Base-by-base conservation (phyloP, 1,140 invertebrate genomes). In the Drosophila dunni region DNA sequence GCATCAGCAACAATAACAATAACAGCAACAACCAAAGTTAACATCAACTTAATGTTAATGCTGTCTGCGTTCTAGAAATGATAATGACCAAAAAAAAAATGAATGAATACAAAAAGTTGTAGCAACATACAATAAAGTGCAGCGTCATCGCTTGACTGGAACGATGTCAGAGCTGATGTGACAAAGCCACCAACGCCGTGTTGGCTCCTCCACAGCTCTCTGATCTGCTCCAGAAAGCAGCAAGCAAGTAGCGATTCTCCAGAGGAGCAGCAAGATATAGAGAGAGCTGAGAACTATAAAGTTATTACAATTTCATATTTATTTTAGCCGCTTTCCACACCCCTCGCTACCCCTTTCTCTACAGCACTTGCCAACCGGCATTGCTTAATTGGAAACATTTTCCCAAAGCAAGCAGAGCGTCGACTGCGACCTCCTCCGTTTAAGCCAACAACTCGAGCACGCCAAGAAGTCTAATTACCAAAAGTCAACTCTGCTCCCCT, bases 391-490 rank as follows among this genome's bases (percentile, higher is more conserved):
- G 84, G 78, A 88, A 88, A 84, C 84, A 88, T 79, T 88, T 88
- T 84, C 77, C 84, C 74, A 62, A 89, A 53, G 48, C 67, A 33
- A 51, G 20, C 56, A 33, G 42, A 17, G 40, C 24, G 42, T 48
- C 50, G 24, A 36, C 38, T 42, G 53, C 51, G 61, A 57, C 44
- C 61, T 38, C 2, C 69, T 34, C 40, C 51, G 61, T 60, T 66
- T 71, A 38, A 57, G 48, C 15, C 42, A 53, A 46, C 48, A 81
- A 74, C 65, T 58, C 68, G 44, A 48, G 71, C 54, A 79, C 45
- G 67, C 79, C 78, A 84, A 88, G 84, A 89, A 88, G 84, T 88
- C 84, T 88, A 88, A 88, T 88, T 88, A 88, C 84, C 77, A 88
- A 83, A 88, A 88, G 80, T 89, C 84, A 84, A 72, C 83, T 74